Evolutionary conservation across 1,140 invertebrate species (phyloP).

Genomic region (Olivierus martensii): DNA sequence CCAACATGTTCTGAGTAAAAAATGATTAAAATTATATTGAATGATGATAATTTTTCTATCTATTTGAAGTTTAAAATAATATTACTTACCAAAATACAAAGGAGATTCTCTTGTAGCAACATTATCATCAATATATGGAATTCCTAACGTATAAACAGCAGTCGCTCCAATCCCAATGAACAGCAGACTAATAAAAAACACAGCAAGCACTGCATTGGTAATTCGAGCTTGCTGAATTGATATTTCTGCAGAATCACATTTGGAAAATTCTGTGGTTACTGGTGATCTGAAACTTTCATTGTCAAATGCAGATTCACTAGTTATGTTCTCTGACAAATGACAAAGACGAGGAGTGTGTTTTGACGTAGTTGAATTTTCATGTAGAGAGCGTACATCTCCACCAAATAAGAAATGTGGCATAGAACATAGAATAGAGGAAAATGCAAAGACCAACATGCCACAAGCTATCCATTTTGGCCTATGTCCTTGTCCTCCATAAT

Average conservation of each 20-base stretch:
- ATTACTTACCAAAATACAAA: slow-evolving; percentile 67
- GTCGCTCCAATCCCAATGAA: slow-evolving; percentile 84
- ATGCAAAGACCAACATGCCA: slow-evolving; percentile 78
- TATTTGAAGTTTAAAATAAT: too few relatives aligned
- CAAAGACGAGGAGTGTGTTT: too few relatives aligned
- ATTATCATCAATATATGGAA: slow-evolving; percentile 88
- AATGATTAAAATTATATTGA: too few relatives aligned
- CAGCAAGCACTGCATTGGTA: slow-evolving; percentile 39
- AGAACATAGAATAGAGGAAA: slow-evolving; percentile 74
- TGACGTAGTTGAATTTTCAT: too few relatives aligned
- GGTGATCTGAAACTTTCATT: not conserved
- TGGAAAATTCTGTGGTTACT: not conserved
- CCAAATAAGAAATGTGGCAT: slow-evolving; percentile 33
- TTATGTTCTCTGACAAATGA: too few relatives aligned
- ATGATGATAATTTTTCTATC: too few relatives aligned
- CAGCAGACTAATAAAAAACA: slow-evolving; percentile 72
- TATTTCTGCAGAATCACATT: slow-evolving; percentile 14
- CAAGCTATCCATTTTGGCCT: slow-evolving; percentile 91
- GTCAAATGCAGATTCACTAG: not conserved
- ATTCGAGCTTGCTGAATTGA: slow-evolving; percentile 7
- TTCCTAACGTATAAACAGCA: slow-evolving; percentile 80
- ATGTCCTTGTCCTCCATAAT: slow-evolving; percentile 87
- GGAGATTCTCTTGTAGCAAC: slow-evolving; percentile 80
- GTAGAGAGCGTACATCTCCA: not conserved
- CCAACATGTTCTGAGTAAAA: too few relatives aligned